phyloP scores from a whole-genome alignment of 1,140 invertebrate genomes.

The Propsilocerus akamusi region DNA sequence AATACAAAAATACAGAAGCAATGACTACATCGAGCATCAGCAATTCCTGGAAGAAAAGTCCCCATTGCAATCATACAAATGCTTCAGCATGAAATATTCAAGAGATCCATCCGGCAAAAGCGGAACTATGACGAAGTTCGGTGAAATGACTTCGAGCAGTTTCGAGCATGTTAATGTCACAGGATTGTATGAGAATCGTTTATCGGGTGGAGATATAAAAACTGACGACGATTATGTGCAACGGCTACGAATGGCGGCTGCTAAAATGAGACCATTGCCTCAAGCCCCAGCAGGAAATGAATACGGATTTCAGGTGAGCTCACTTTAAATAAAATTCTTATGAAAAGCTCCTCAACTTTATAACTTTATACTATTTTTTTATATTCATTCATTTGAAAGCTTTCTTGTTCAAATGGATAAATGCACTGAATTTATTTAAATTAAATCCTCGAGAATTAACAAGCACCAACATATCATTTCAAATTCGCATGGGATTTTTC shows the following conservation, averaged over 20 bases:
- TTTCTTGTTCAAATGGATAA: too few species aligned
- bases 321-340: too few species aligned
- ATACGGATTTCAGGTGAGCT: too few species aligned
- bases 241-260: background rate
- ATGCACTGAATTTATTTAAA: too few species aligned
- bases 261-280: constrained; percentile 1
- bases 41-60: background rate
- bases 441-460: too few species aligned
- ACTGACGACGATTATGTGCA: constrained; percentile 5
- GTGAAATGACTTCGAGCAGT: constrained; percentile 4
- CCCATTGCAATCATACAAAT: background rate
- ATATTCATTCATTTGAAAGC: too few species aligned
- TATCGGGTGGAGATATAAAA: background rate
- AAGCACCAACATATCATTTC: too few species aligned
- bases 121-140: background rate
- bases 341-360: too few species aligned
- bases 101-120: background rate
- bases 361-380: too few species aligned
- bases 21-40: background rate
- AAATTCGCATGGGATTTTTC: too few species aligned
- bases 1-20: background rate
- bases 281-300: background rate
- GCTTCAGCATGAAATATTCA: constrained; percentile 2
- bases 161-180: constrained; percentile 6
- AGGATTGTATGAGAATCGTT: constrained; percentile 3